phyloP scores from a whole-genome alignment of 2,888 invertebrate genomes.

The Philhelius pedissequus region DNA sequence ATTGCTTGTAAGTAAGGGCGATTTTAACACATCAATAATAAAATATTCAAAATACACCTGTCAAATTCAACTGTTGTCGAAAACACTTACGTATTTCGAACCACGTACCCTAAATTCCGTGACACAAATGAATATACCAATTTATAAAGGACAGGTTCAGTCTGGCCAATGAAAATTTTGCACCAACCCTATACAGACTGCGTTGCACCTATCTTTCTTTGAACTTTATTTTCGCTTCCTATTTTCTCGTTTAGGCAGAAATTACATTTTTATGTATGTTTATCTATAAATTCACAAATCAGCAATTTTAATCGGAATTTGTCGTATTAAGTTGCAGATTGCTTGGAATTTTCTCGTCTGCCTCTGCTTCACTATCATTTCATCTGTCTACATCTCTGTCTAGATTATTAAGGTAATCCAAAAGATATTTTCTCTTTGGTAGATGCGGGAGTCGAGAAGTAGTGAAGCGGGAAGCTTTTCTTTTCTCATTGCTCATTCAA shows the following conservation, averaged over 20 bases:
- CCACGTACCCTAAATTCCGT: no score
- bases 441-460: not conserved
- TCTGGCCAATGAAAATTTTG: no score
- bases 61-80: no score
- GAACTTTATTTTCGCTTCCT: not conserved
- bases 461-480: constrained; percentile 7
- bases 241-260: constrained; percentile 28
- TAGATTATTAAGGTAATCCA: constrained; percentile 39
- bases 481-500: constrained; percentile 23
- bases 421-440: constrained; percentile 48
- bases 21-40: no score
- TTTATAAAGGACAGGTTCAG: no score
- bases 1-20: no score
- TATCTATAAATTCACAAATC: constrained; percentile 7
- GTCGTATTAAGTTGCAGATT: constrained; percentile 52
- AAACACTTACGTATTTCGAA: no score
- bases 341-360: not conserved
- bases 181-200: no score
- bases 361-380: not conserved
- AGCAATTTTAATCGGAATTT: constrained; percentile 54
- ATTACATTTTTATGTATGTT: not conserved
- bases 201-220: constrained; percentile 49
- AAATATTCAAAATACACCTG: no score
- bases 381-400: constrained; percentile 44
- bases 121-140: no score